These are phyloP conservation scores for Hirtodrosophila duncani DNA, from an alignment of 2,888 invertebrate species.

Conservation along the genomic window DNA sequence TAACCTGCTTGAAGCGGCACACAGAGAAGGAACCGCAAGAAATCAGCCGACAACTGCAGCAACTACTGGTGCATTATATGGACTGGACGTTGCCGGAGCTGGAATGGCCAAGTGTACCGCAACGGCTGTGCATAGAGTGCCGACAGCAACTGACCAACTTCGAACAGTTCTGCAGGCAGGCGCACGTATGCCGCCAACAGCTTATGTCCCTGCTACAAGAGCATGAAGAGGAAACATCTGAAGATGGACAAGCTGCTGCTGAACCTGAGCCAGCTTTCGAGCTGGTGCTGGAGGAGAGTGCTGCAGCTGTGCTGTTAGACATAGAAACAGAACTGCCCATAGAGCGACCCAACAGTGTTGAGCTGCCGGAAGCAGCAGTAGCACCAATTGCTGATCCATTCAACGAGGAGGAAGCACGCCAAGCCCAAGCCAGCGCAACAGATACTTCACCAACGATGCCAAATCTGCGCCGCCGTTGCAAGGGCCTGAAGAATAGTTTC, in stretches of 20 bases:
- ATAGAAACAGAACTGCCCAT: slow-evolving; percentile 28
- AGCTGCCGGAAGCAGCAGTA: slow-evolving; percentile 49
- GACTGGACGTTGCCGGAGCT: slow-evolving; percentile 22
- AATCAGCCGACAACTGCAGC: slow-evolving; percentile 37
- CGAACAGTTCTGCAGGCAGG: slow-evolving; percentile 49
- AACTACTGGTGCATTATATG: slow-evolving; percentile 39
- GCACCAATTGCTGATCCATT: slow-evolving; percentile 58
- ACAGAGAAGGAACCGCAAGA: background rate
- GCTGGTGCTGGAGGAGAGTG: slow-evolving; percentile 46
- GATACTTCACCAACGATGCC: background rate
- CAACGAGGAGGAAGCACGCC: slow-evolving; percentile 11
- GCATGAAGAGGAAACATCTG: background rate
- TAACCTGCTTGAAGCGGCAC: slow-evolving; percentile 63
- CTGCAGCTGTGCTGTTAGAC: slow-evolving; percentile 2
- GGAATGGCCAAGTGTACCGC: slow-evolving; percentile 34
- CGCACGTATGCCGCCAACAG: slow-evolving; percentile 44
- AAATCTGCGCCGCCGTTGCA: slow-evolving; percentile 16
- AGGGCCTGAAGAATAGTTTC: slow-evolving; percentile 55
- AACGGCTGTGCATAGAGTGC: slow-evolving; percentile 52
- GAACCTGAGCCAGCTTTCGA: slow-evolving; percentile 33
- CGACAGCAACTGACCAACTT: slow-evolving; percentile 45
- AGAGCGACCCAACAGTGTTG: slow-evolving; percentile 32
- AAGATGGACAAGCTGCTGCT: no score
- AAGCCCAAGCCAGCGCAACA: no score
- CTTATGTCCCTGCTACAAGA: slow-evolving; percentile 38